Evolutionary conservation across 2,888 invertebrate genomes (phyloP).

Genomic region (Caenorhabditis sp.): DNA sequence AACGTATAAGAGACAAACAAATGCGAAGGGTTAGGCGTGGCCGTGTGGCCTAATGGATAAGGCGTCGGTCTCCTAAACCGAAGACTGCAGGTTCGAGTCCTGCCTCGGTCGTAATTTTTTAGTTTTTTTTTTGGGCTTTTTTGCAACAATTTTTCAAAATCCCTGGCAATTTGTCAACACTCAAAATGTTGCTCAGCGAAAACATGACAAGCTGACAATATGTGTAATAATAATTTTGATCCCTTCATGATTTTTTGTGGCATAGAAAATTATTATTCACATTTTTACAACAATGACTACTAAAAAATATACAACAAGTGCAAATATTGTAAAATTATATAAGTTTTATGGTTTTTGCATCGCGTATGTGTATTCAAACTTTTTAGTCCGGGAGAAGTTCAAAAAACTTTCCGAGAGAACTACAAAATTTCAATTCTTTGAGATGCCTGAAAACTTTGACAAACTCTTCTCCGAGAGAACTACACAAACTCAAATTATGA

Average conservation of each 20-base stretch:
- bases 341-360: too few species aligned
- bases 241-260: background rate
- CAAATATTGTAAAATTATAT: background rate
- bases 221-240: background rate
- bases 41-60: constrained; percentile 66
- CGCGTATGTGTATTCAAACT: too few species aligned
- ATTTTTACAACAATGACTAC: background rate
- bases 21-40: constrained; percentile 12
- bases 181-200: too few species aligned
- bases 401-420: too few species aligned
- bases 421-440: too few species aligned
- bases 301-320: background rate
- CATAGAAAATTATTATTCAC: background rate
- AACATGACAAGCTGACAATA: background rate
- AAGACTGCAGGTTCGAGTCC: constrained; percentile 67
- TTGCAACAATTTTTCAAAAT: background rate
- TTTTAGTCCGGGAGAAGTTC: too few species aligned
- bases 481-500: too few species aligned
- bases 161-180: background rate
- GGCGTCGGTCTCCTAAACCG: constrained; percentile 69
- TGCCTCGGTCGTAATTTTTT: constrained; percentile 45
- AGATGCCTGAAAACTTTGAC: too few species aligned
- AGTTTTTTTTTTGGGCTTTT: constrained; percentile 2
- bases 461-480: too few species aligned
- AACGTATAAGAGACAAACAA: background rate